Conservation (phyloP, 2,113 vertebrate species). For the Istiophorus platypterus region DNA sequence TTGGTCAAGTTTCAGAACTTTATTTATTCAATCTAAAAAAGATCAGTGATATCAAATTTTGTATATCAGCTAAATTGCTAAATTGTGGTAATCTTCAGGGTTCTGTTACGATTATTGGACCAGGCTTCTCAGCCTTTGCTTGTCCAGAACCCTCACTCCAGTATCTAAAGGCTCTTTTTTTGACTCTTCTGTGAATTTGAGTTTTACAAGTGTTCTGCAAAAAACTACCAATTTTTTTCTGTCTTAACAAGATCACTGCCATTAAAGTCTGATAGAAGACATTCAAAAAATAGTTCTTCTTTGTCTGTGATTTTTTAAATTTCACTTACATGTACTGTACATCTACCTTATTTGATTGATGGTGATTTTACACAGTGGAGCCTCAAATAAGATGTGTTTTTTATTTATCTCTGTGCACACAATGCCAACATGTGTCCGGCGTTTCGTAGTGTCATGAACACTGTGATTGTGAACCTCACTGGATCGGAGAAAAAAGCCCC, state of each 20-base stretch:
- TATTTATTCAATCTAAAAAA: neutral
- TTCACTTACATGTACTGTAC: no score
- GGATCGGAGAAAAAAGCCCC: neutral
- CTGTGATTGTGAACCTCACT: neutral
- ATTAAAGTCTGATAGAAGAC: no score
- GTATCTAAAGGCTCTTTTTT: no score
- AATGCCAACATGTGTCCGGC: neutral
- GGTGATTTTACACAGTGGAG: neutral
- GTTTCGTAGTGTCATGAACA: neutral
- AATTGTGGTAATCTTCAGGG: no score
- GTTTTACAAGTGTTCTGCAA: no score
- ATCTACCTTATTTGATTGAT: neutral
- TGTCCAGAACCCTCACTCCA: neutral
- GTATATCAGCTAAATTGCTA: neutral
- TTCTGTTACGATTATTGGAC: no score
- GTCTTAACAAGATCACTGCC: no score
- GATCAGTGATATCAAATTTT: neutral
- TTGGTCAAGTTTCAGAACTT: neutral
- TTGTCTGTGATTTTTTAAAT: no score
- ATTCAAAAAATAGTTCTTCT: no score
- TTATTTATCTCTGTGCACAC: neutral
- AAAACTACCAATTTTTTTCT: no score
- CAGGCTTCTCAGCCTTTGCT: no score
- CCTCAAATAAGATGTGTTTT: neutral
- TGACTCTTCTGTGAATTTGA: no score